Conservation (phyloP, 2,888 invertebrate species). For the Orchesella flavescens region DNA sequence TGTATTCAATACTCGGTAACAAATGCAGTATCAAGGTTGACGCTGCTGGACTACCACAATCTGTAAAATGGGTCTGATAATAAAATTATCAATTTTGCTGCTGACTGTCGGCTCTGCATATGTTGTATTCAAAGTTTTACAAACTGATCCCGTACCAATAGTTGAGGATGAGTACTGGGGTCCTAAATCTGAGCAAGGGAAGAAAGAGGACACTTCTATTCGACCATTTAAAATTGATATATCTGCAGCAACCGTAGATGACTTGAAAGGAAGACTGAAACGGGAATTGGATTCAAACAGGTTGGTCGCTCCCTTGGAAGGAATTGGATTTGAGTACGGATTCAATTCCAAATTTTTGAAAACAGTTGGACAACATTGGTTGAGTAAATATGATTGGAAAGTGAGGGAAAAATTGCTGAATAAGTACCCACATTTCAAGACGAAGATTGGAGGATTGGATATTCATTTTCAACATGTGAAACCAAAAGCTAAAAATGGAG, state of each 20-base stretch:
- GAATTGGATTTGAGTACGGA: constrained; percentile 85
- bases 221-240: constrained; percentile 79
- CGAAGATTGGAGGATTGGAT: constrained; percentile 84
- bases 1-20: too few relatives aligned
- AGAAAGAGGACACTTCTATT: constrained; percentile 77
- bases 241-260: constrained; percentile 76
- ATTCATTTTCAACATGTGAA: constrained; percentile 85
- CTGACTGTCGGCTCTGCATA: constrained; percentile 1
- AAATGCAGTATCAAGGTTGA: too few relatives aligned
- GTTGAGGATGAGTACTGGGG: constrained; percentile 68
- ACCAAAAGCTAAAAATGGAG: constrained; percentile 67
- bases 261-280: constrained; percentile 78
- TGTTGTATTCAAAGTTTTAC: neutral
- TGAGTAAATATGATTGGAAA: constrained; percentile 82
- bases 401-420: constrained; percentile 83
- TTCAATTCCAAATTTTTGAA: constrained; percentile 83
- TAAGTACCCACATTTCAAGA: constrained; percentile 83
- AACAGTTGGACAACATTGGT: constrained; percentile 84
- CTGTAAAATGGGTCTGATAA: constrained; percentile 18
- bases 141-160: constrained; percentile 32
- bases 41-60: too few relatives aligned
- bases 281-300: constrained; percentile 76
- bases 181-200: constrained; percentile 70
- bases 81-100: constrained; percentile 8
- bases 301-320: constrained; percentile 74